These are phyloP conservation scores for Macropodus opercularis DNA, from an alignment of 2,797 vertebrate genomes.

Conservation along the genomic window DNA sequence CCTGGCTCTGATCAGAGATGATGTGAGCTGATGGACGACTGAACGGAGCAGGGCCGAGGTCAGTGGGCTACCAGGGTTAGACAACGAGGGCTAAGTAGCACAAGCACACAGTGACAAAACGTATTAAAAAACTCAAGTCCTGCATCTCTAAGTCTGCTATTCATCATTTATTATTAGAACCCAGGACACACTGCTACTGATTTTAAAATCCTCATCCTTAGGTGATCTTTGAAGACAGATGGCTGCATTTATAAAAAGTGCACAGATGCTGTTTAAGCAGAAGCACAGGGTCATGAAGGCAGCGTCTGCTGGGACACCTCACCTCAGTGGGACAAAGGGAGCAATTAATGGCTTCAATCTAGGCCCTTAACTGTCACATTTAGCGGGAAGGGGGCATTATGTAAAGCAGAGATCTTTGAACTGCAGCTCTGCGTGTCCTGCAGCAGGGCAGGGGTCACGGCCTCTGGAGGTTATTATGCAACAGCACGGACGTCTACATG, in stretches of 20 bases:
- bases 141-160: no score
- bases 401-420: slow-evolving; percentile 41
- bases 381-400: slow-evolving; percentile 30
- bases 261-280: slow-evolving; percentile 42
- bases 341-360: slow-evolving; percentile 33
- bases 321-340: slow-evolving; percentile 36
- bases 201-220: no score
- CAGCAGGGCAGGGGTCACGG: slow-evolving; percentile 45
- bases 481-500: slow-evolving; percentile 53
- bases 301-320: slow-evolving; percentile 25
- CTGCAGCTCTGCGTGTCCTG: slow-evolving; percentile 34
- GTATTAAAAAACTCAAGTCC: no score
- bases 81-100: not conserved
- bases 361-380: slow-evolving; percentile 21
- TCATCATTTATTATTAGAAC: no score
- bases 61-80: not conserved
- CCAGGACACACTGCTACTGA: no score
- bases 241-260: slow-evolving; percentile 28
- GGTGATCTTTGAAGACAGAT: not conserved
- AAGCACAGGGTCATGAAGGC: slow-evolving; percentile 32
- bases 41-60: not conserved
- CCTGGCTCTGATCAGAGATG: slow-evolving; percentile 9
- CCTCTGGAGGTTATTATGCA: slow-evolving; percentile 57
- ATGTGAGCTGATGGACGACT: slow-evolving; percentile 29
- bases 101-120: no score